A percentile compares a stretch with the other conserved stretches of the same genome.
Conservation (phyloP, 2,797 vertebrate species). For the Cuculus canorus region DNA sequence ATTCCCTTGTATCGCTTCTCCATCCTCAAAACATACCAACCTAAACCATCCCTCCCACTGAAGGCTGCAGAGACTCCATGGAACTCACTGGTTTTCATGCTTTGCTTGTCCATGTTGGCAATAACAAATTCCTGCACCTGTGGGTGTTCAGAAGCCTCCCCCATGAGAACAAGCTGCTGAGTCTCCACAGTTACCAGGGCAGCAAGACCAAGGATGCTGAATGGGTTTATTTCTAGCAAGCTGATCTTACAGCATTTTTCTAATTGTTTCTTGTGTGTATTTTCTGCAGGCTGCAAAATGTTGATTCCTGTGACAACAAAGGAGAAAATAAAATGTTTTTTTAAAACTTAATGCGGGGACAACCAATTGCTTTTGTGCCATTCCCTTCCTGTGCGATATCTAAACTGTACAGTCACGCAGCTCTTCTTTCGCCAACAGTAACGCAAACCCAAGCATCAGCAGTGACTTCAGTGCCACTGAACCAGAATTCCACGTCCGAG, state of each 20-base stretch:
- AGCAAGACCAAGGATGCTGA: constrained; percentile 77
- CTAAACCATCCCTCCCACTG: neutral
- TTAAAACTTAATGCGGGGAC: neutral
- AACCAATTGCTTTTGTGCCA: neutral
- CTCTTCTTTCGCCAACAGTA: neutral
- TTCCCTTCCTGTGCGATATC: neutral
- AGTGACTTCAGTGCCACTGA: neutral
- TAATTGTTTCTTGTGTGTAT: neutral
- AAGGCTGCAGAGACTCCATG: neutral
- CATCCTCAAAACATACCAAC: neutral
- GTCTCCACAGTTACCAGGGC: constrained; percentile 72
- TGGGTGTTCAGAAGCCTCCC: constrained; percentile 77
- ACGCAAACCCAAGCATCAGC: neutral
- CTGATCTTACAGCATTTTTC: neutral
- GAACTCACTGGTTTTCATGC: neutral
- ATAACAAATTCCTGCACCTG: constrained; percentile 75
- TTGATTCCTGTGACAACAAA: neutral
- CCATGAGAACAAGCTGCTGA: neutral
- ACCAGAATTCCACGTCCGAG: neutral
- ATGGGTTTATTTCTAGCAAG: constrained; percentile 59
- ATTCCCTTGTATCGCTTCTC: too few species aligned
- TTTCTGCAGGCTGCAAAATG: neutral
- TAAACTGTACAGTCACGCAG: neutral
- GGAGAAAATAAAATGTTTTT: neutral
- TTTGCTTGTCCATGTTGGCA: constrained; percentile 81